Base-by-base conservation (phyloP, 2,888 invertebrate species). In the Dolomedes plantarius region DNA sequence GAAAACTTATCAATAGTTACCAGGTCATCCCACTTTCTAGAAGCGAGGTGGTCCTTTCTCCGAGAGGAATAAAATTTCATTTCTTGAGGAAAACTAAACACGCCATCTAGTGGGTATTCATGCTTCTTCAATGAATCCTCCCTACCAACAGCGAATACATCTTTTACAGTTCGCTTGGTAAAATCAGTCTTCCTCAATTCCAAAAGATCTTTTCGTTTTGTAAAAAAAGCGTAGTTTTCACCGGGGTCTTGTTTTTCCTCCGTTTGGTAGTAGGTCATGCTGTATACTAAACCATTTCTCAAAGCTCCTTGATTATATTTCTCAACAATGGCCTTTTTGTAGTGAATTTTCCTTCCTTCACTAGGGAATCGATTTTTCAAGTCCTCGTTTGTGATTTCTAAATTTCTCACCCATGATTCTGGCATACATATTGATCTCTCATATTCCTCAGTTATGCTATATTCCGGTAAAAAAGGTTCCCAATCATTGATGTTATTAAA, bases 381-480 rank as follows among this genome's bases (percentile, higher is more conserved):
- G 1, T 72, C 56, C 31, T 86, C 36, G 64, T 74, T 28, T 16
- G 79, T 69, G 13, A 86, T 65, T 62, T 79, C 74, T 29, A 79
- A 36, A 13, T 62, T 64, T 28, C 19, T 41, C 13, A 86, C 27
- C 86, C 86, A 86, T 0, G 79, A 75, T 36, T 64, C 64, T 27
- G 79, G 86, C 74, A 86, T 79, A 16, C 41, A 68, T 29, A 79
- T 64, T 31, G 68, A 19, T 62, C n/a, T 11, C 13, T 69, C 9
- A 13, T 16, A n/a, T 9, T 28, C 28, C 29, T 27, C n/a, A 11
- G 46, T 19, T 13, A 68, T 56, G 11, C 9, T 69, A 19, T 50
- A 64, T 28, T 69, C 65, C n/a, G 79, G 79, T 23, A 86, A 23
- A 71, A 86, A 86, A 28, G 56, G 27, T 28, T 71, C 68, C 86